phyloP scores from a whole-genome alignment of 2,797 vertebrate genomes.

The Lophotriccus pileatus region DNA sequence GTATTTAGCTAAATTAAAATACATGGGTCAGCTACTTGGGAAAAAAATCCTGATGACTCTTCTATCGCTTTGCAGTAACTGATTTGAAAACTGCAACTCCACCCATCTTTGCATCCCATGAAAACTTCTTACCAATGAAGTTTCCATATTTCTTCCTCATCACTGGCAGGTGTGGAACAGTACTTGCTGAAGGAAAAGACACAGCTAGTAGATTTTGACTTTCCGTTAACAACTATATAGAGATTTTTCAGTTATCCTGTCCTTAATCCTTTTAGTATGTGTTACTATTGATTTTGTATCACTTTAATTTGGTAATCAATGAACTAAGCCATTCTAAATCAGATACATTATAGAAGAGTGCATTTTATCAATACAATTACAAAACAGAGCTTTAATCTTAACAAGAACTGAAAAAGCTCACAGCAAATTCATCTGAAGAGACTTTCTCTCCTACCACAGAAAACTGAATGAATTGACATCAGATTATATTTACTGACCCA shows the following conservation, averaged over 20 bases:
- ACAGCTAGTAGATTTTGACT: neutral
- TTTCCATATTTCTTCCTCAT: neutral
- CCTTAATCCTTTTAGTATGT: constrained; percentile 58
- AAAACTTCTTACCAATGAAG: neutral
- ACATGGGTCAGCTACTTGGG: neutral
- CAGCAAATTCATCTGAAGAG: constrained; percentile 38
- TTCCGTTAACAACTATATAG: constrained; percentile 43
- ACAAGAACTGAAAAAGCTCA: constrained; percentile 58
- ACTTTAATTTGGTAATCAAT: constrained; percentile 68
- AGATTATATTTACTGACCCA: constrained; percentile 49
- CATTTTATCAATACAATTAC: constrained; percentile 64
- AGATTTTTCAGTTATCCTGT: constrained; percentile 53
- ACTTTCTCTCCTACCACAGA: neutral
- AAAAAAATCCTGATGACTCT: neutral
- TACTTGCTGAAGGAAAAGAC: neutral
- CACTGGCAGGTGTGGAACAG: neutral
- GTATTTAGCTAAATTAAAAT: neutral
- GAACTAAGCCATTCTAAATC: constrained; percentile 56
- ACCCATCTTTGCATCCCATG: neutral
- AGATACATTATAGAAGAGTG: constrained; percentile 52
- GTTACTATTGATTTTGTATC: constrained; percentile 65
- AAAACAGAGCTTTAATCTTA: constrained; percentile 59
- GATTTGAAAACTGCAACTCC: neutral
- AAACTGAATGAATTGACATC: constrained; percentile 27
- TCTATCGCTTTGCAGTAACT: neutral